Base-by-base conservation (phyloP, 2,113 vertebrate genomes). In the Trogon melanurus region DNA sequence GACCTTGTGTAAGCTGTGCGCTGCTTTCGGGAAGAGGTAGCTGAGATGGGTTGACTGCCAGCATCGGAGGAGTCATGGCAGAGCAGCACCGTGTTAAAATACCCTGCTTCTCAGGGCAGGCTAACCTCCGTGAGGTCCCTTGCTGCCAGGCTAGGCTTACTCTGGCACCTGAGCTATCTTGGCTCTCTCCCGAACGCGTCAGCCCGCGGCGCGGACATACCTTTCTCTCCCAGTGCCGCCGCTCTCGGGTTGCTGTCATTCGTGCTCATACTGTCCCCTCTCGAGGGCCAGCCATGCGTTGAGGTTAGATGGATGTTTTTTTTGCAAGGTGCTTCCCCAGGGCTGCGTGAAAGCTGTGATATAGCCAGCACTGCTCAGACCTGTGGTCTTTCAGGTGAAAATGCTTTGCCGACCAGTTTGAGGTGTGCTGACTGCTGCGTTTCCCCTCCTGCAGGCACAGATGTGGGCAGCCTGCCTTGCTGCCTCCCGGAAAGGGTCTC, bases 371-470 rank as follows among this genome's bases (percentile, higher is more conserved):
- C 56, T 6, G 30, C 48, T 62, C 51, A 18, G 32, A 30, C 26
- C 38, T 84, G n/a, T 11, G 44, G 15, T 58, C 15, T 86, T 82
- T 1, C 22, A 3, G 0, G 0, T 36, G 30, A 54, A 60, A 85
- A 9, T 3, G 54, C 36, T 48, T 61, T 65, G 64, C 36, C 1
- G 1, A 7, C 0, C 4, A 13, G 11, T 62, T 62, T 41, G 84
- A 51, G n/a, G 27, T 1, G 0, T 54, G 76, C 10, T 1, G 5
- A 5, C 23, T 34, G 8, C 17, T 0, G 3, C 0, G 1, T 9
- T 16, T 58, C n/a, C 36, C 48, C 45, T 93, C 3, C 2, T 34
- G 2, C 5, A n/a, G 60, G 27, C 0, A 2, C 61, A 27, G 25
- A 54, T 0, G 3, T 23, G 22, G 0, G 0, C 26, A 21, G 45